Evolutionary conservation across 2,113 vertebrate species (phyloP).

Genomic region (Solea solea): DNA sequence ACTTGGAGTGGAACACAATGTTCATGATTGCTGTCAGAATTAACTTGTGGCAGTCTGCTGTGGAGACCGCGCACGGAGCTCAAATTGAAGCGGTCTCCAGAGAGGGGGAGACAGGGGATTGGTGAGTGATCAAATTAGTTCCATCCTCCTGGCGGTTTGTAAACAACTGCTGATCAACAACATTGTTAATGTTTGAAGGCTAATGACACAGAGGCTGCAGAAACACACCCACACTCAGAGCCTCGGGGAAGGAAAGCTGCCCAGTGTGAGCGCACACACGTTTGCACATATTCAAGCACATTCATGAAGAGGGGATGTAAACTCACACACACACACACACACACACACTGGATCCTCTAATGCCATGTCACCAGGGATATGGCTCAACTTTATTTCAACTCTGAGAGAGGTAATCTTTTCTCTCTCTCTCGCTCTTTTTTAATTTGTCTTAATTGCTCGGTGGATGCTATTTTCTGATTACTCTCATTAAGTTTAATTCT

Average conservation of each 20-base stretch:
- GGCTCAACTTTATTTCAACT: slow-evolving; percentile 31
- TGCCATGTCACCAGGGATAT: slow-evolving; percentile 8
- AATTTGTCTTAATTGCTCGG: neutral
- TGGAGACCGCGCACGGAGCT: slow-evolving; percentile 35
- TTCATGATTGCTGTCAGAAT: slow-evolving; percentile 74
- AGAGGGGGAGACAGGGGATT: slow-evolving; percentile 41
- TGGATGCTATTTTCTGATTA: neutral
- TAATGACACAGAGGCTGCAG: slow-evolving; percentile 54
- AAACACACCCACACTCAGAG: slow-evolving; percentile 47
- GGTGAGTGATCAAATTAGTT: slow-evolving; percentile 68
- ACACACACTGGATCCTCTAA: neutral
- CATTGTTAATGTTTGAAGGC: slow-evolving; percentile 58
- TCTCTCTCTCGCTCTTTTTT: slow-evolving; percentile 1
- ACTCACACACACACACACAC: neutral
- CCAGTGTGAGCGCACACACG: slow-evolving; percentile 4
- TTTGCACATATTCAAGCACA: neutral
- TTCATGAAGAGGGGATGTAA: neutral
- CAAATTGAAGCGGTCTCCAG: slow-evolving; percentile 58
- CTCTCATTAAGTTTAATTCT: no score
- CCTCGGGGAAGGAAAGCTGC: slow-evolving; percentile 26
- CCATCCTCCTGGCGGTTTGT: slow-evolving; percentile 63
- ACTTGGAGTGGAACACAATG: slow-evolving; percentile 67
- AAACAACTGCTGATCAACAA: slow-evolving; percentile 74
- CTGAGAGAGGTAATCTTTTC: neutral
- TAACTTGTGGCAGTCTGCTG: slow-evolving; percentile 47